Base-by-base conservation (phyloP, 2,797 vertebrate genomes). In the Amblyraja radiata region DNA sequence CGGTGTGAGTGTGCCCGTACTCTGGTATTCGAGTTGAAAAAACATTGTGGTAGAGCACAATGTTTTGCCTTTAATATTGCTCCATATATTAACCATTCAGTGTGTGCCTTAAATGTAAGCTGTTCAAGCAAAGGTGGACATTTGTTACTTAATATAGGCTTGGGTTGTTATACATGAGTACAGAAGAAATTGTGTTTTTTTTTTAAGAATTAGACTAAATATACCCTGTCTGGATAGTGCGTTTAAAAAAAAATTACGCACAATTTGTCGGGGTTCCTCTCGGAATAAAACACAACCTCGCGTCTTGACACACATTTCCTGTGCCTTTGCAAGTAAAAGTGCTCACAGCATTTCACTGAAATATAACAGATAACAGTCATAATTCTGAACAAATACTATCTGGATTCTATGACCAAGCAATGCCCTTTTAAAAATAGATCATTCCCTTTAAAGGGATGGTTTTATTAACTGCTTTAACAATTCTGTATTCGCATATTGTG, bases 401-500 rank as follows among this genome's bases (percentile, higher is more conserved):
- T 88, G 61, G n/a, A 88, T 36, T 84, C 81, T 88, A 61, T 86
- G 58, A 32, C 61, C 14, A 65, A 18, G 6, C 63, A n/a, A 88
- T 14, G 21, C 14, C 84, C 61, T 46, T 88, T 21, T 65, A 21
- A 65, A 63, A 65, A 88, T 61, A 88, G n/a, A 18, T 88, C 14
- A 88, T 61, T n/a, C 83, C 58, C 28, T n/a, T 46, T 63, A 61
- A 86, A 86, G n/a, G n/a, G 61, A 88, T 88, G 61, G 84, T n/a
- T 88, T 88, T 21, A 68, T 68, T 63, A 63, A 14, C 11, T 86
- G 28, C 28, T n/a, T 88, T 88, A 63, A 65, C 28, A 16, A n/a
- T 32, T 18, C 61, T 32, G 14, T 88, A 65, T 21, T 88, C 61
- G 4, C n/a, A 10, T 21, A 88, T 46, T 46, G 2, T 46, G 46